phyloP scores from a whole-genome alignment of 1,140 invertebrate species.

The Hirudo medicinalis region DNA sequence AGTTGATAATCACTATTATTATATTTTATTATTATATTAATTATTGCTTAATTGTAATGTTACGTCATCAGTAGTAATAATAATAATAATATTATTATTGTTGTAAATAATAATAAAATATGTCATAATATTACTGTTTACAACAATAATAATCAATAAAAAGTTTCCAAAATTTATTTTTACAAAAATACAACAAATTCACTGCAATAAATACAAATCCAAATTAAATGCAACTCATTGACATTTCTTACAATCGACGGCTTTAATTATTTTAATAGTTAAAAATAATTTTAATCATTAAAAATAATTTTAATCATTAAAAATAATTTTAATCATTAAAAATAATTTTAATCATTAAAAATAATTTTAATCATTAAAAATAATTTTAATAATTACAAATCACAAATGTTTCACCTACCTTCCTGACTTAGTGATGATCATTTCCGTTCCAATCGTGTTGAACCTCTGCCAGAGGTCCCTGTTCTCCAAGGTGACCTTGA shows the following conservation, averaged over 20 bases:
- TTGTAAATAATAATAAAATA: background rate
- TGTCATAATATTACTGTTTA: too few species aligned
- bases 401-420: too few species aligned
- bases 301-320: too few species aligned
- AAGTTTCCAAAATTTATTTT: background rate
- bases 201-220: background rate
- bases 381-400: too few species aligned
- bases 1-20: too few species aligned
- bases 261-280: background rate
- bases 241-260: background rate
- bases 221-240: background rate
- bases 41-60: too few species aligned
- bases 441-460: slow-evolving; percentile 91
- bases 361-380: background rate
- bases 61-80: too few species aligned
- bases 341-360: too few species aligned
- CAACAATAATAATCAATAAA: too few species aligned
- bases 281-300: background rate
- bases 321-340: background rate
- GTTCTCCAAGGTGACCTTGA: slow-evolving; percentile 84
- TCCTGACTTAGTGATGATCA: slow-evolving; percentile 99
- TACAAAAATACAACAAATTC: background rate
- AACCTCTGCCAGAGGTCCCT: slow-evolving; percentile 98
- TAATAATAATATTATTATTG: background rate
- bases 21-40: too few species aligned